A percentile compares a stretch with the other conserved stretches of the same genome.
Conservation (phyloP, 2,888 invertebrate species). For the Nomada fucata region DNA sequence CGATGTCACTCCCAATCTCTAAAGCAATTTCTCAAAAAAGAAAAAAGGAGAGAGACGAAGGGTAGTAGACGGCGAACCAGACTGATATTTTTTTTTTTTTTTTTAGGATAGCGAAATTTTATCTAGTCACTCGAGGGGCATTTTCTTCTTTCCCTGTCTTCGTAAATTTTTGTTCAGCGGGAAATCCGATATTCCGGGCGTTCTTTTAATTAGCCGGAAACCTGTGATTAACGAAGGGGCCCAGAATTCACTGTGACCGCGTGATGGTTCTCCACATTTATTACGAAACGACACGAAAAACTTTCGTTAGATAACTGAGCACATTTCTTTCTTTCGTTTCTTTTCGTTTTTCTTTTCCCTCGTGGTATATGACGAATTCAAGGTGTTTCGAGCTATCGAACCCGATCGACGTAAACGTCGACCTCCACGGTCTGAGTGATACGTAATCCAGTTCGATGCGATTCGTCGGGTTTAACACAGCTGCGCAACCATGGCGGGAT, state of each 20-base stretch:
- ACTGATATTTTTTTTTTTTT: background rate
- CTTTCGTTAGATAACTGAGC: conserved; percentile 19
- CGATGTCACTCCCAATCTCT: no score
- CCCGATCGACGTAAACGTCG: conserved; percentile 22
- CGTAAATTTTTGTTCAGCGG: background rate
- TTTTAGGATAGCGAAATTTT: background rate
- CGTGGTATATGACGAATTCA: background rate
- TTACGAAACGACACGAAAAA: background rate
- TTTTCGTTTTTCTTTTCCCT: conserved; percentile 14
- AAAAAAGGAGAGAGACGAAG: no score
- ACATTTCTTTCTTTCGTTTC: background rate
- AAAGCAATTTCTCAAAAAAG: no score
- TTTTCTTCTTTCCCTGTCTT: background rate
- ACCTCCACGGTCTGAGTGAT: conserved; percentile 57
- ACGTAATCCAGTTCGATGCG: conserved; percentile 41
- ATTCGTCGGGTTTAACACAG: conserved; percentile 32
- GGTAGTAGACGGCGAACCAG: background rate
- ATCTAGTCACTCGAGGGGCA: background rate
- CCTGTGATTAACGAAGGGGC: conserved; percentile 37
- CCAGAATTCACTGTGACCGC: background rate
- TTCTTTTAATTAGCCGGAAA: conserved; percentile 46
- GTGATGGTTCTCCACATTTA: conserved; percentile 23
- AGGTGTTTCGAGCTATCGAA: conserved; percentile 29
- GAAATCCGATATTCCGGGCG: conserved; percentile 9
- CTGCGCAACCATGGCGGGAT: conserved; percentile 41